phyloP scores from a whole-genome alignment of 1,140 invertebrate genomes.

The Calephelis virginiensis region DNA sequence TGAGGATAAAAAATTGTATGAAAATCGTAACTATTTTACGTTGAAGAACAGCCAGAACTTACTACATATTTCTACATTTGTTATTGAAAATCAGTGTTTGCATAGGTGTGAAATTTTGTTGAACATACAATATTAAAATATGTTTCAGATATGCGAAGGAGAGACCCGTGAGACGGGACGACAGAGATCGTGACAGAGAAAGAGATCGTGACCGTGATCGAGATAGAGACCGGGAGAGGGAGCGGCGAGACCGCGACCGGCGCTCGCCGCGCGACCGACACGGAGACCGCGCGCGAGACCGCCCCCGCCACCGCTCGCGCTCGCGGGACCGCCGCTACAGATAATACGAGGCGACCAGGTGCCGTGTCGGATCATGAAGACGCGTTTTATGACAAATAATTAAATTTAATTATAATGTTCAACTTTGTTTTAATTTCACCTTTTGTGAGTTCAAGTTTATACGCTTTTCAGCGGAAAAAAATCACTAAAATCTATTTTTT shows the following conservation, averaged over 20 bases:
- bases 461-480: too few species aligned
- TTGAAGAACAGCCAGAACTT: too few species aligned
- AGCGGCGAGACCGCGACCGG: conserved; percentile 40
- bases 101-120: too few species aligned
- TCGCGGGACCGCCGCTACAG: conserved; percentile 64
- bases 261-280: conserved; percentile 47
- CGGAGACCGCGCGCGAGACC: conserved; percentile 43
- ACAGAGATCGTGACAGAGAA: conserved; percentile 45
- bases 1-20: too few species aligned
- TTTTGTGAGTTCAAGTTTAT: too few species aligned
- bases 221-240: conserved; percentile 49
- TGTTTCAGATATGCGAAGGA: conserved; percentile 59
- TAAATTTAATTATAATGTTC: conserved; percentile 38
- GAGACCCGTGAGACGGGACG: conserved; percentile 46
- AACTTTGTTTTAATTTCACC: conserved; percentile 11
- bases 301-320: conserved; percentile 53
- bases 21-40: too few species aligned
- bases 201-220: conserved; percentile 50
- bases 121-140: not conserved
- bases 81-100: too few species aligned
- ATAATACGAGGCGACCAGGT: conserved; percentile 41
- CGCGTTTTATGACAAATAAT: conserved; percentile 48
- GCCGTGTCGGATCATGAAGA: conserved; percentile 34
- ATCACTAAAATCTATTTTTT: too few species aligned
- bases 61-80: too few species aligned